Conservation (phyloP, 2,888 invertebrate species). For the Trachelus troglodyta region DNA sequence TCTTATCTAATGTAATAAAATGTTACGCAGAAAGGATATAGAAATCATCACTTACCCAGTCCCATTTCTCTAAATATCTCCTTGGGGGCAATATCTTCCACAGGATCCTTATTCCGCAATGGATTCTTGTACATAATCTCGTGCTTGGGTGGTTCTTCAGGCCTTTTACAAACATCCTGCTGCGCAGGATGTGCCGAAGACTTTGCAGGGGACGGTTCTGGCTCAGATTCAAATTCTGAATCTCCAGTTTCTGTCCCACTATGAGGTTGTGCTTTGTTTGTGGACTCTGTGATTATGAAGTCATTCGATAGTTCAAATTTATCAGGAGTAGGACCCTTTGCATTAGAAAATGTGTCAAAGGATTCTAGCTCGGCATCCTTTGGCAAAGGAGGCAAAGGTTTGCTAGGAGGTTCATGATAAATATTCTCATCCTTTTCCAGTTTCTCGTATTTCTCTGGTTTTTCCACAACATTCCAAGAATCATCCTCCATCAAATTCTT, state of each 20-base stretch:
- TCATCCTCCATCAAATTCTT: slow-evolving; percentile 33
- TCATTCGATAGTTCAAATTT: slow-evolving; percentile 43
- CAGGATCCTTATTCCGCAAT: slow-evolving; percentile 40
- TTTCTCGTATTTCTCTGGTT: slow-evolving; percentile 26
- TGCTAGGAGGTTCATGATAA: slow-evolving; percentile 47
- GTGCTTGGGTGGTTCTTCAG: slow-evolving; percentile 14
- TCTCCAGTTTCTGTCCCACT: slow-evolving; percentile 46
- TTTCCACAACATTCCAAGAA: slow-evolving; percentile 39
- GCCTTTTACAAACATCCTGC: slow-evolving; percentile 30
- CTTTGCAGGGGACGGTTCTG: slow-evolving; percentile 53
- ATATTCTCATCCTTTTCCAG: slow-evolving; percentile 2
- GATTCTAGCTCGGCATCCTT: slow-evolving; percentile 37
- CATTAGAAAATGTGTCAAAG: slow-evolving; percentile 10
- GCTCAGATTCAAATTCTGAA: slow-evolving; percentile 62
- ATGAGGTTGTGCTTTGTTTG: slow-evolving; percentile 20
- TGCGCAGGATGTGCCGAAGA: slow-evolving; percentile 40
- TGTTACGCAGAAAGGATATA: slow-evolving; percentile 32
- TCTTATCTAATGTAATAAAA: slow-evolving; percentile 13
- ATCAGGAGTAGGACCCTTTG: slow-evolving; percentile 17
- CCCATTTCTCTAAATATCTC: slow-evolving; percentile 80
- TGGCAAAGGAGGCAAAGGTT: slow-evolving; percentile 58
- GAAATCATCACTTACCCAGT: slow-evolving; percentile 71
- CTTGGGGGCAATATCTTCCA: slow-evolving; percentile 68
- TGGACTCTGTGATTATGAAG: slow-evolving; percentile 30
- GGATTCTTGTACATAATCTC: slow-evolving; percentile 3